Evolutionary conservation across 2,113 vertebrate genomes (phyloP).

Genomic region (Gymnobelideus leadbeateri): DNA sequence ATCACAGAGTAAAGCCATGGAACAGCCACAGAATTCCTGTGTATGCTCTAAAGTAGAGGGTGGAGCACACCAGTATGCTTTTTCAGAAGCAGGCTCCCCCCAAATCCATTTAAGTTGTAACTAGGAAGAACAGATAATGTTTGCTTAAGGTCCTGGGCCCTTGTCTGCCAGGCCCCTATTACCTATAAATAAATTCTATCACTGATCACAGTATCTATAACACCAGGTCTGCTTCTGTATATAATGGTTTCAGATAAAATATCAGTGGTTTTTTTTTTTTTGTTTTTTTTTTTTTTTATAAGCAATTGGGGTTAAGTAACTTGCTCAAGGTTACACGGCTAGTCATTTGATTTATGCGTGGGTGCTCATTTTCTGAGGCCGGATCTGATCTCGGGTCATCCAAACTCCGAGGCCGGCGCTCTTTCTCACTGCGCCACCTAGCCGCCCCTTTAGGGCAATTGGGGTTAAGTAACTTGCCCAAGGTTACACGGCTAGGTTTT

Average conservation of each 20-base stretch:
- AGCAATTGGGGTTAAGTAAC: no score
- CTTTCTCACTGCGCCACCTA: no score
- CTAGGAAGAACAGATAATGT: background rate
- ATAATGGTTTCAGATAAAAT: background rate
- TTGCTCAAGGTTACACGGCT: no score
- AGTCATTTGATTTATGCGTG: no score
- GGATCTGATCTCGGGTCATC: no score
- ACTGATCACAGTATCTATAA: constrained; percentile 26
- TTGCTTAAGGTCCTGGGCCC: background rate
- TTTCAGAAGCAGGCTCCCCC: background rate
- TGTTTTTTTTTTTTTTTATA: no score
- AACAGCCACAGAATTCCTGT: background rate
- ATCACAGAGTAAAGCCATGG: background rate
- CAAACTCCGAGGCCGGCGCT: no score
- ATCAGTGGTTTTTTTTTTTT: constrained; percentile 14
- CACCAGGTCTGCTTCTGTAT: constrained; percentile 27
- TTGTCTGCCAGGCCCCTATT: background rate
- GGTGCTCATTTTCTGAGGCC: no score
- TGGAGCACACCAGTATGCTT: background rate
- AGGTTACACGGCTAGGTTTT: no score
- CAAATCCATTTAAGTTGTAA: background rate
- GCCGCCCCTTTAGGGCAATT: no score
- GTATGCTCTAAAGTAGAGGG: background rate
- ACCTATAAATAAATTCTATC: constrained; percentile 29
- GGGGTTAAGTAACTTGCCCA: no score